Evolutionary conservation across 2,888 invertebrate species (phyloP), one percentile per base, ranked within the genome.

Genomic region (Brenthis ino): DNA sequence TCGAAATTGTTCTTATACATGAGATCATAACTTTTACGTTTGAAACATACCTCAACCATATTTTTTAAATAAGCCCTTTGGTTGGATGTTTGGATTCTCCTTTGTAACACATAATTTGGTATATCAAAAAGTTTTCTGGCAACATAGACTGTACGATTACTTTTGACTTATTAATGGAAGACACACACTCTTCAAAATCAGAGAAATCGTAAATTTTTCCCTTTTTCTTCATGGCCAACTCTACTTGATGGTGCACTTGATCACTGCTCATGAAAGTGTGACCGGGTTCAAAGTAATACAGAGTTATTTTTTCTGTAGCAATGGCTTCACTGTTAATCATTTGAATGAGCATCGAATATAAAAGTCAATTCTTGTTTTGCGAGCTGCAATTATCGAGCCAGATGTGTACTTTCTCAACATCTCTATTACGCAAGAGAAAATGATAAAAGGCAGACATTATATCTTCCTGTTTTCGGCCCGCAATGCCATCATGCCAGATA

Each of bases 221-320:
- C 65, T 69, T 73, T 76, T 70, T 72, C 58, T 75, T 77, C 70
- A 76, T 74, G 11, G 75, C 58, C 14, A 71, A 48, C 55, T 75
- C 75, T 3, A 76, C 75, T 53, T 76, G 74, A 51, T 75, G 74
- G 61, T 77, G 77, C 13, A 77, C 71, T 57, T 72, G 72, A 57
- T 77, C 77, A 65, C 70, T 56, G 28, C 71, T 68, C 76, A 77
- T 76, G 61, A 77, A 77, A n/a, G 77, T 77, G 61, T 77, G 76
- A 6, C 78, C 77, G 6, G 76, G 75, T 68, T 75, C 75, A 57
- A 77, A 75, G 50, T 72, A 72, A 57, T 69, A 55, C 8, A 77
- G 63, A n/a, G 20, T 67, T 50, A 77, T 74, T 28, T 69, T 69
- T 47, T 73, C 51, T 51, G 72, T 70, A 50, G 68, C 51, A 63